phyloP scores from a whole-genome alignment of 2,113 vertebrate species.

The Ictalurus furcatus region DNA sequence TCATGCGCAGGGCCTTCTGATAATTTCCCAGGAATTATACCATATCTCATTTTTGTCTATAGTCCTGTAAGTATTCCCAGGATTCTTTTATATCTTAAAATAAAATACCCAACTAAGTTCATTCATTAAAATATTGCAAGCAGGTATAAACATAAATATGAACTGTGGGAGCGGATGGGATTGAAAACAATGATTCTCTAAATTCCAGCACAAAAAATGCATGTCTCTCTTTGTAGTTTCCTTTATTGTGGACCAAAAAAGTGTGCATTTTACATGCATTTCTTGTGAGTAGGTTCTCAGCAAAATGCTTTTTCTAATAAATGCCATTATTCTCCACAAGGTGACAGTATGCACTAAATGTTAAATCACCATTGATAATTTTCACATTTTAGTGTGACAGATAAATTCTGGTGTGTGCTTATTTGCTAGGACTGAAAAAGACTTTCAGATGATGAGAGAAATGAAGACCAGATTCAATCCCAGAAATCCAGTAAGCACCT shows the following conservation, averaged over 20 bases:
- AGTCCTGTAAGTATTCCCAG: neutral
- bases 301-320: neutral
- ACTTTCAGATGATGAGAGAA: slow-evolving; percentile 87
- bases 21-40: neutral
- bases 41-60: neutral
- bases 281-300: neutral
- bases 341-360: slow-evolving; percentile 34
- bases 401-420: slow-evolving; percentile 26
- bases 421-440: slow-evolving; percentile 81
- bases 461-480: slow-evolving; percentile 92
- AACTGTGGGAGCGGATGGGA: neutral
- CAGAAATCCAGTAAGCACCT: slow-evolving; percentile 81
- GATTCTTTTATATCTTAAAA: neutral
- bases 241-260: neutral
- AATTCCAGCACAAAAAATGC: neutral
- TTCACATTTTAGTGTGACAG: neutral
- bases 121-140: neutral
- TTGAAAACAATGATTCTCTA: neutral
- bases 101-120: neutral
- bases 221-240: neutral
- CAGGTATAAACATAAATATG: neutral
- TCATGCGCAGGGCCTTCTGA: no score
- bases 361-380: neutral
- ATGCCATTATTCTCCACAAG: slow-evolving; percentile 37
- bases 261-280: no score